Base-by-base conservation (phyloP, 2,888 invertebrate genomes). In the Netelia fuscicornis region DNA sequence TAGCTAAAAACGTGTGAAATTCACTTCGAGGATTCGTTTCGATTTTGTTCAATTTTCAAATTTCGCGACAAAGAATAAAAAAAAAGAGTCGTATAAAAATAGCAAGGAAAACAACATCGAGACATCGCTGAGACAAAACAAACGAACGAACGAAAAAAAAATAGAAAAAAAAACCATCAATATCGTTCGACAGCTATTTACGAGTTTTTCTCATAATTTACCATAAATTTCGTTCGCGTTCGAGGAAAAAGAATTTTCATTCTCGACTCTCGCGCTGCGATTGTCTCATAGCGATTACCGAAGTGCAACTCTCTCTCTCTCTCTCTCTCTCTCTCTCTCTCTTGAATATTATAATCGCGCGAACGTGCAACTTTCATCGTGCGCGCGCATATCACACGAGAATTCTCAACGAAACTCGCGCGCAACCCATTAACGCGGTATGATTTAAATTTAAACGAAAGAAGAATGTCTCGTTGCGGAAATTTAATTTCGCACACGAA, bases 211-310 rank as follows among this genome's bases (percentile, higher is more conserved):
- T 13, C 48, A 13, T 48, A 48, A 6, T 37, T 37, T 37, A 37
- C 0, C 37, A 37, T 13, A 13, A 48, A 13, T 48, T 48, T 48
- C 48, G 13, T 48, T 48, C 6, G 6, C 6, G 13, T 11, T 48
- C 48, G 48, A 48, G 48, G 2, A 48, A 48, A 48, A 48, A 37
- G 6, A 72, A 44, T 87, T 87, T 88, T 88, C 88, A 86, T 88
- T 87, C 87, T 42, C 70, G 23, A 60, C 52, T 68, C n/a, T 23
- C 67, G 54, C 37, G 25, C 25, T 3, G 87, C 90, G 89, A 90
- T 90, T 89, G 89, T 90, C 89, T 90, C 90, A 85, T 86, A 83
- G 82, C 90, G 90, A 90, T 90, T 90, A 90, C 86, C 88, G 86
- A 90, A 89, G 89, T 88, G 89, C 86, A 88, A 86, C 87, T 88